Base-by-base conservation (phyloP, 2,113 vertebrate species). In the Calyptomena viridis region DNA sequence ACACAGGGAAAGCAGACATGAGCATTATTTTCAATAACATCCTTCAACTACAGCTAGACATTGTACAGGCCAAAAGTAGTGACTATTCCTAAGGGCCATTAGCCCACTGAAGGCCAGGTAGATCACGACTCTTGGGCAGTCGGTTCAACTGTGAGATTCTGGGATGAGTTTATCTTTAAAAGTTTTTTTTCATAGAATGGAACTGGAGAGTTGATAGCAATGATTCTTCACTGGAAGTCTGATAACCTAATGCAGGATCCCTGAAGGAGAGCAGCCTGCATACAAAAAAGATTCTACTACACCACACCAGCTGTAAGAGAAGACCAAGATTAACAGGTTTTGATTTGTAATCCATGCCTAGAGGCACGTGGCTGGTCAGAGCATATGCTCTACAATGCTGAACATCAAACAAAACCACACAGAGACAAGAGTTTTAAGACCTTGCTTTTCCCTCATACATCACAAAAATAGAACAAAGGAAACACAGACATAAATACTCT, bases 81-180 rank as follows among this genome's bases (percentile, higher is more conserved):
- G 13, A 37, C n/a, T 25, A 31, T 21, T 24, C 22, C 8, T 56
- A 62, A 37, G n/a, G 42, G 25, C 40, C 25, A 53, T 49, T 6
- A 62, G 55, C 12, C 31, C 28, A 31, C 33, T 35, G 50, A 82
- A 55, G 14, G 28, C 33, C 49, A 80, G 37, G 5, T 37, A 24
- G 49, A 72, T 44, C 35, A 35, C 0, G 0, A 42, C 37, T 62
- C 40, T 50, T 17, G 21, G 12, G 24, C 27, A 66, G 53, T 2
- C 0, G 0, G 33, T 50, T 63, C 47, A 63, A 4, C 11, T 42
- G 12, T 30, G 18, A 89, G 30, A 81, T 33, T 72, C 11, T 3
- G 18, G 22, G 8, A 84, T 14, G 1, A 35, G 33, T 40, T 78
- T 56, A 30, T 42, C 17, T 56, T 50, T 22, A 49, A 49, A 75